A percentile compares a stretch with the other conserved stretches of the same genome.
Evolutionary conservation across 2,113 vertebrate genomes (phyloP).

Genomic region (Theristicus caerulescens): DNA sequence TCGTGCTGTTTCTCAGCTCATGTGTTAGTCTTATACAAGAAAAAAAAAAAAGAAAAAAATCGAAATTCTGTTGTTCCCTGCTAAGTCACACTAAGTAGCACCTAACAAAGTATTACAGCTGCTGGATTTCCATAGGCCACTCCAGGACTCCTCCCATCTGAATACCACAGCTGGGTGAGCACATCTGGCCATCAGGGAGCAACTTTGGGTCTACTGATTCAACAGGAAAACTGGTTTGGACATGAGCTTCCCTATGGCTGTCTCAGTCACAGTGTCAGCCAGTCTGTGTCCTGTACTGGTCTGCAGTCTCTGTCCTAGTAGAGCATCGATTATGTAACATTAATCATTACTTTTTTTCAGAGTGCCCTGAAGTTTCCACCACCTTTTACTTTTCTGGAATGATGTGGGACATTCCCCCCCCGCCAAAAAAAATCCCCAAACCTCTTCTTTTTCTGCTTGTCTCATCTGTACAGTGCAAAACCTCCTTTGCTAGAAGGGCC

Average conservation of each 20-base stretch:
- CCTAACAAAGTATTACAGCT: background rate
- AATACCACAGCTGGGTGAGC: background rate
- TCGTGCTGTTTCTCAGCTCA: background rate
- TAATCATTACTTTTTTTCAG: background rate
- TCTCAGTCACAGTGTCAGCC: background rate
- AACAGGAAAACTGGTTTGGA: background rate
- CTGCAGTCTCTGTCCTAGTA: background rate
- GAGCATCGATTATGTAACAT: background rate
- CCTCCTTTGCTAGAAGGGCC: background rate
- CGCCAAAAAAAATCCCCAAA: rapidly evolving
- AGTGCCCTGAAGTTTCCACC: background rate
- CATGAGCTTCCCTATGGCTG: background rate
- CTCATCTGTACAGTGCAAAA: background rate
- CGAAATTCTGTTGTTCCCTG: background rate
- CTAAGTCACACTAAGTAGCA: background rate
- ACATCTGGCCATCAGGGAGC: background rate
- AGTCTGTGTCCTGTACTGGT: background rate
- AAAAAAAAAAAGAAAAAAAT: background rate
- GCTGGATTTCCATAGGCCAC: background rate
- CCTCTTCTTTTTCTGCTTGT: background rate
- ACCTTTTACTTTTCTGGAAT: background rate
- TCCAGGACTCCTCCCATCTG: background rate
- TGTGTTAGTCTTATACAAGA: background rate
- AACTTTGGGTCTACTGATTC: background rate
- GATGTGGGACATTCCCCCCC: rapidly evolving